Conservation (phyloP, 2,888 invertebrate genomes). For the Julus scandinavius region DNA sequence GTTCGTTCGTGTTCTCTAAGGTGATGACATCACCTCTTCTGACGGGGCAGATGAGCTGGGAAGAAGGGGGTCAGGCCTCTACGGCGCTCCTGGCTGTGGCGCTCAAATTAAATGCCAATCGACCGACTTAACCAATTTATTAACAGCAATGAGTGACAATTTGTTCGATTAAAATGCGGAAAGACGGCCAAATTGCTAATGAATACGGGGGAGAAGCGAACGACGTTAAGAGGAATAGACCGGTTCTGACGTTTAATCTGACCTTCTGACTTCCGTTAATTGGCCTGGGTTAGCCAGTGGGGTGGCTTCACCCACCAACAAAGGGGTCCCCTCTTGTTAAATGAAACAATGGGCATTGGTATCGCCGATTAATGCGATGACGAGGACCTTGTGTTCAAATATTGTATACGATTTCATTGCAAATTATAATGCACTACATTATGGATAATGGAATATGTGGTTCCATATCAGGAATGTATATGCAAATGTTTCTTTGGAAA, state of each 20-base stretch:
- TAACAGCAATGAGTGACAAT: constrained; percentile 33
- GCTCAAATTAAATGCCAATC: constrained; percentile 34
- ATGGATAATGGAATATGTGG: too few relatives aligned
- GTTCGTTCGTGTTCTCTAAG: neutral
- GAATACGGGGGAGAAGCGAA: neutral
- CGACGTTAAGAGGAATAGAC: neutral
- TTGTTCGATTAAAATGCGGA: constrained; percentile 43
- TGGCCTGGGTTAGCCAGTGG: neutral
- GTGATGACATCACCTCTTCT: constrained; percentile 20
- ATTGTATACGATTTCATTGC: too few relatives aligned
- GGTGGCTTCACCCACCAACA: neutral
- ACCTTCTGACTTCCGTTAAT: constrained; percentile 28
- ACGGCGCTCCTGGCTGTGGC: neutral
- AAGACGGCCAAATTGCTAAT: constrained; percentile 37
- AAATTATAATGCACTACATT: too few relatives aligned
- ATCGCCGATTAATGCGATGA: neutral
- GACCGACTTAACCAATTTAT: constrained; percentile 43
- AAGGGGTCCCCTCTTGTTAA: neutral
- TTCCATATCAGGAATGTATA: too few relatives aligned
- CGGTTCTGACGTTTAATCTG: neutral
- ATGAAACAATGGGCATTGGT: neutral
- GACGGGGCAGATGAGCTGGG: neutral
- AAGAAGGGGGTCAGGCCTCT: neutral
- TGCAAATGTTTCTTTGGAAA: too few relatives aligned
- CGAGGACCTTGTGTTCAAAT: too few relatives aligned